Evolutionary conservation across 2,888 invertebrate species (phyloP), one percentile per base, ranked within the genome.

Genomic region (Synanthedon vespiformis): DNA sequence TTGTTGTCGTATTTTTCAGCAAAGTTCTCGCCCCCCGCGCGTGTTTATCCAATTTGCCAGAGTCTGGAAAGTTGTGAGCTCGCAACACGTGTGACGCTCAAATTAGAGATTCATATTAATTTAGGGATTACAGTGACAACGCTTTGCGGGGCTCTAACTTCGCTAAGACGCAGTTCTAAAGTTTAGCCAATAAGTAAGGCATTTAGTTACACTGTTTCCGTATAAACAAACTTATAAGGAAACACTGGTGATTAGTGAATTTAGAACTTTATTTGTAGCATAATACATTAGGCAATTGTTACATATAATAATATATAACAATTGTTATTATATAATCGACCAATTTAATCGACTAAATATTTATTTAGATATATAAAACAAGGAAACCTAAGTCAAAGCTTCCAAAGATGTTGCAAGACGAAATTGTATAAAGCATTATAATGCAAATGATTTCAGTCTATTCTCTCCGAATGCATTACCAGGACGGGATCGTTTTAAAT

Each of bases 21-120:
- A 10, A 34, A 34, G 8, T 34, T 14, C 2, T 51, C 52, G 51
- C 51, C 40, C 40, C 51, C 34, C 75, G 80, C 83, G 81, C 84
- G 81, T 85, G 85, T 83, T 85, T 80, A 86, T 85, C 83, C 82
- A 85, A 86, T 85, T 86, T 84, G 79, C 79, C 78, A 80, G 68
- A 76, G 86, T 86, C 86, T 86, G 86, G 82, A 80, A 86, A 87
- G 86, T 86, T 87, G 83, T 62, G 79, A 82, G 82, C 72, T 79
- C 70, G 84, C 80, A 85, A 78, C 85, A 85, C 81, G 81, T 87
- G 86, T 79, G 80, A 72, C 74, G 79, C 75, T 72, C 77, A 83
- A 85, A 87, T 86, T 85, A 84, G 81, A 80, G 82, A 86, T 87
- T 85, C 83, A 85, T 87, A 84, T 84, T 86, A 85, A 87, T 85